These are phyloP conservation scores for Prionace glauca DNA, from an alignment of 2,797 vertebrate species.

Conservation along the genomic window DNA sequence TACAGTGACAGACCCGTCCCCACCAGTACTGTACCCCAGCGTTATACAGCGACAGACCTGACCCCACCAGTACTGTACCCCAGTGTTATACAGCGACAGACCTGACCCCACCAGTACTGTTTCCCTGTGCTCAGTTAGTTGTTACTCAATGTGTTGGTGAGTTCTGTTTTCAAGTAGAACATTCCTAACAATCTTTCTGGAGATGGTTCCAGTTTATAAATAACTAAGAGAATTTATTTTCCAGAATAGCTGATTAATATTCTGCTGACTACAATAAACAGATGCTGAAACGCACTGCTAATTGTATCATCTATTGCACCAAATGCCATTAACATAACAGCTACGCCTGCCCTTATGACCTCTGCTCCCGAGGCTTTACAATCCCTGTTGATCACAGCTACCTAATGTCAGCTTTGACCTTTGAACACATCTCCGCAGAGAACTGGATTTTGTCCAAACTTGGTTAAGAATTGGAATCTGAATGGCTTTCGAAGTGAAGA, in stretches of 20 bases:
- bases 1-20: not conserved
- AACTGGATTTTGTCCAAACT: not conserved
- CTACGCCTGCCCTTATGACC: not conserved
- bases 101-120: too few species aligned
- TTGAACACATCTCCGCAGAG: not conserved
- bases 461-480: not conserved
- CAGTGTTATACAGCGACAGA: not conserved
- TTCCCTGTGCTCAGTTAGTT: not conserved
- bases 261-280: not conserved
- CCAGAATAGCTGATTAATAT: slow-evolving; percentile 10
- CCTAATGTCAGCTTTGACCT: not conserved
- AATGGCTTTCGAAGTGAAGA: not conserved
- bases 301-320: too few species aligned
- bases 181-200: not conserved
- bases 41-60: not conserved
- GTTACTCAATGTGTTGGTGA: not conserved
- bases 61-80: not conserved
- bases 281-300: not conserved
- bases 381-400: not conserved
- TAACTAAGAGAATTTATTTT: not conserved
- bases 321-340: not conserved
- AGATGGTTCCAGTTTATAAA: slow-evolving; percentile 15
- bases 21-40: not conserved
- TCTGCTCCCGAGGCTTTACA: not conserved
- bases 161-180: not conserved